Evolutionary conservation across 35 echinoderm and acorn worm genomes (phyloP).

Genomic region (Patiria miniata): DNA sequence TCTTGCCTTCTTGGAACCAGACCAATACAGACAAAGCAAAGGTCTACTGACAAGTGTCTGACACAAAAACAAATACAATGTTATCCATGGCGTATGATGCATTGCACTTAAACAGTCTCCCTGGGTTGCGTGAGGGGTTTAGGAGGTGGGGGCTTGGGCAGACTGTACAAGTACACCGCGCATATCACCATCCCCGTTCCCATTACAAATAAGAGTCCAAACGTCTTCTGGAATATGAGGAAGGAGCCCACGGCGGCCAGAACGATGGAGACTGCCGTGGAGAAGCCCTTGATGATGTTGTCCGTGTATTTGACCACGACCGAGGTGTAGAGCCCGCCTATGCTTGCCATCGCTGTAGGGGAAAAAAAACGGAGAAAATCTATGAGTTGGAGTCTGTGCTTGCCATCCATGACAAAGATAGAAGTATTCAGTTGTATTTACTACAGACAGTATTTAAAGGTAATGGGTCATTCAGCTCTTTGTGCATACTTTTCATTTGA

Average conservation of each 20-base stretch:
- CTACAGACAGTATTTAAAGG: too few relatives aligned
- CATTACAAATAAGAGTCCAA: conserved; percentile 54
- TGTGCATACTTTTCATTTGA: too few relatives aligned
- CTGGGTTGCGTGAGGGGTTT: conserved; percentile 27
- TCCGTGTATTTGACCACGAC: conserved; percentile 97
- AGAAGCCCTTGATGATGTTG: conserved; percentile 99
- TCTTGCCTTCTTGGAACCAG: too few relatives aligned
- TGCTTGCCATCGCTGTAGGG: conserved; percentile 78
- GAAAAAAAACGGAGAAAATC: conserved; percentile 26
- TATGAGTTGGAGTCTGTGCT: too few relatives aligned
- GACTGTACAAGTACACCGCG: conserved; percentile 89
- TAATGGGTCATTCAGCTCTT: too few relatives aligned
- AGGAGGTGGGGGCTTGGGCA: conserved; percentile 59
- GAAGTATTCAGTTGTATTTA: too few relatives aligned
- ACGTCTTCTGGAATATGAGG: conserved; percentile 66
- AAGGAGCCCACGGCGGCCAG: conserved; percentile 77
- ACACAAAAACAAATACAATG: too few relatives aligned
- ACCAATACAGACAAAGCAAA: too few relatives aligned
- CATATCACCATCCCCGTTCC: conserved; percentile 75
- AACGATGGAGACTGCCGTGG: conserved; percentile 93
- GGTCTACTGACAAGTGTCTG: too few relatives aligned
- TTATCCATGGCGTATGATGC: too few relatives aligned
- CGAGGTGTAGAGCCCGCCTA: conserved; percentile 95
- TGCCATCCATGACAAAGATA: too few relatives aligned
- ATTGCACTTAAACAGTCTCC: conserved; percentile 52